A percentile compares a stretch with the other conserved stretches of the same genome.
Conservation (phyloP, 2,113 vertebrate genomes). For the Tychaedon coryphoeus region DNA sequence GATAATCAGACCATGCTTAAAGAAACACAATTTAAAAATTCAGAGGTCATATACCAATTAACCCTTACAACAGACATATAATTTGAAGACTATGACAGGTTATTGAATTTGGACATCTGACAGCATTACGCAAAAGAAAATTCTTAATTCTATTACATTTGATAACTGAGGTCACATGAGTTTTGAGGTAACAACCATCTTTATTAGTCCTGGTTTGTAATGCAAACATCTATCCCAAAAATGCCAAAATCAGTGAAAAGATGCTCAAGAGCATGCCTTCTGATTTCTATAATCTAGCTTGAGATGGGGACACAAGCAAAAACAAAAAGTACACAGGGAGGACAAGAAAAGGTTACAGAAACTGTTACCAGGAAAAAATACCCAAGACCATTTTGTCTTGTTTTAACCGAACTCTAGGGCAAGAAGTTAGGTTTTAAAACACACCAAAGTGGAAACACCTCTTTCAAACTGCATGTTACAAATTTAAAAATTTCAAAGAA, state of each 20-base stretch:
- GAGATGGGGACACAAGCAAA: neutral
- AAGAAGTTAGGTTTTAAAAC: neutral
- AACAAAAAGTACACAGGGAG: neutral
- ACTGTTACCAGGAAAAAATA: neutral
- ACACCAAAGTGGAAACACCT: neutral
- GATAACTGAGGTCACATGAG: neutral
- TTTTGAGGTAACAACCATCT: neutral
- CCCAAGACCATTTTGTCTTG: neutral
- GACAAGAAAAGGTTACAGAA: neutral
- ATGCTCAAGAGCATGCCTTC: neutral
- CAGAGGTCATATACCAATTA: neutral
- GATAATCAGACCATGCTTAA: neutral
- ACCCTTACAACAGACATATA: neutral
- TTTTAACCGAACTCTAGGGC: neutral
- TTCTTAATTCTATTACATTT: neutral
- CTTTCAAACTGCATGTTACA: neutral
- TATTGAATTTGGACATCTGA: neutral
- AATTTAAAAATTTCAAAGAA: neutral
- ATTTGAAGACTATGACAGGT: neutral
- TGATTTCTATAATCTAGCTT: neutral
- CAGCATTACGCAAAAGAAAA: neutral
- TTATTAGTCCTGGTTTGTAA: neutral
- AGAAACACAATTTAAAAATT: slow-evolving; percentile 7
- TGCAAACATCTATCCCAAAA: neutral
- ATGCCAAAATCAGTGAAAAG: neutral